Base-by-base conservation (phyloP, 30 jellyfish, hydroid and myxozoan species). In the Pseudorhiza aurosa region DNA sequence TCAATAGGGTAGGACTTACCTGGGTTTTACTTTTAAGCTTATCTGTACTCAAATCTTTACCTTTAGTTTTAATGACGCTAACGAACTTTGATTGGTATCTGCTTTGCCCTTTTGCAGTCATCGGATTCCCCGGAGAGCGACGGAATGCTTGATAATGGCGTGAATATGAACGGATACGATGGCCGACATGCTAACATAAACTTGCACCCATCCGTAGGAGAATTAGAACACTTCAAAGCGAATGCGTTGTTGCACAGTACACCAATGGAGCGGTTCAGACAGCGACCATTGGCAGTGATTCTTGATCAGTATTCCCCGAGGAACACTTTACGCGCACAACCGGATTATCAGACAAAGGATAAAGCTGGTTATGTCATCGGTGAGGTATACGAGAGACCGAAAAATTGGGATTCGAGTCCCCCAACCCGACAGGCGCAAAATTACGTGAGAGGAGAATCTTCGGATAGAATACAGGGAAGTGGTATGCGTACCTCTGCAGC, bases 71-170 rank as follows among this genome's bases (percentile, higher is more conserved):
- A n/a, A n/a, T n/a, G n/a, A n/a, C n/a, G n/a, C n/a, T n/a, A n/a
- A n/a, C n/a, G n/a, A n/a, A 8, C 19, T 53, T 53, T 9, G 7
- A 7, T 8, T 12, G 9, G 8, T 29, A 3, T 21, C 18, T 28
- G 40, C 25, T 58, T 35, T 43, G 22, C 7, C 12, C 11, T 42
- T 18, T 22, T 15, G 2, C 64, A 73, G 86, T 73, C 86, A 1
- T 73, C 86, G 9, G 86, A 73, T 26, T 73, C 86, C 24, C 1
- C 26, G 33, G 86, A 51, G 24, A 73, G 86, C 40, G 86, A 73
- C 30, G 86, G 37, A 14, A 17, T 21, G 21, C 27, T 67, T 6
- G 65, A 39, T 1, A 28, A 68, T 4, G 67, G 12, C 24, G 22
- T 3, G 5, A 47, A 17, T 47, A 26, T 36, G 9, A 53, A 53